A percentile compares a stretch with the other conserved stretches of the same genome.
Evolutionary conservation across 2,888 invertebrate species (phyloP).

Genomic region (Melanargia galathea): DNA sequence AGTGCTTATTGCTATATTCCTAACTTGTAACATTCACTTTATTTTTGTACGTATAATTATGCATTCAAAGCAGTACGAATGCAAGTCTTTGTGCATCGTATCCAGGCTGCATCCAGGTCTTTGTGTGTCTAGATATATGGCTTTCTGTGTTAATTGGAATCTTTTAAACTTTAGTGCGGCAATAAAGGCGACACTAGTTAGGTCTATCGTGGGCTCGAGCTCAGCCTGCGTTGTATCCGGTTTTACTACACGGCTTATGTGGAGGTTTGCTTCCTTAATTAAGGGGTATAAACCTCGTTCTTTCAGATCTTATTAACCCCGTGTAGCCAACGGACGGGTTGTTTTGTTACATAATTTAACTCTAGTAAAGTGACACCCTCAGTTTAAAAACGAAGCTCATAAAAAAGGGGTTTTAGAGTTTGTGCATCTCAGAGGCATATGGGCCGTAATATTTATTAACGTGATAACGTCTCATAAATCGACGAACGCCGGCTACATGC

Average conservation of each 20-base stretch:
- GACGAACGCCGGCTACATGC: no score
- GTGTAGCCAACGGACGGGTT: neutral
- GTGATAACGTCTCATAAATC: no score
- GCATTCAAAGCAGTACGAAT: conserved; percentile 4
- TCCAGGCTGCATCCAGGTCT: neutral
- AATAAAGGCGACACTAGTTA: conserved; percentile 60
- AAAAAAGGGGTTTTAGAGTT: neutral
- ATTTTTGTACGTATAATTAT: conserved; percentile 6
- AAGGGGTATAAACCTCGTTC: conserved; percentile 27
- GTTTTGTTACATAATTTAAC: neutral
- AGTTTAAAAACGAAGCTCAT: conserved; percentile 2
- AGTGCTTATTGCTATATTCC: neutral
- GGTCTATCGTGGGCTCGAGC: conserved; percentile 35
- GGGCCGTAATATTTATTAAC: no score
- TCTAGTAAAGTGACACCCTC: neutral
- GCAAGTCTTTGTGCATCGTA: conserved; percentile 16
- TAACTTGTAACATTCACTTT: neutral
- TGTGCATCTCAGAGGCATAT: no score
- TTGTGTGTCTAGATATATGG: conserved; percentile 27
- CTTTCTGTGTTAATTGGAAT: conserved; percentile 70
- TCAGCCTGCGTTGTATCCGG: conserved; percentile 31
- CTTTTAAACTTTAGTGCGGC: conserved; percentile 78
- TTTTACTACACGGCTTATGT: conserved; percentile 30
- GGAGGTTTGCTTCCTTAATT: conserved; percentile 33
- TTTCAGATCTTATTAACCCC: conserved; percentile 12